Percentiles rank a stretch among this genome's conserved stretches.
Conservation (phyloP, 2,113 vertebrate genomes). For the Hoplias malabaricus region DNA sequence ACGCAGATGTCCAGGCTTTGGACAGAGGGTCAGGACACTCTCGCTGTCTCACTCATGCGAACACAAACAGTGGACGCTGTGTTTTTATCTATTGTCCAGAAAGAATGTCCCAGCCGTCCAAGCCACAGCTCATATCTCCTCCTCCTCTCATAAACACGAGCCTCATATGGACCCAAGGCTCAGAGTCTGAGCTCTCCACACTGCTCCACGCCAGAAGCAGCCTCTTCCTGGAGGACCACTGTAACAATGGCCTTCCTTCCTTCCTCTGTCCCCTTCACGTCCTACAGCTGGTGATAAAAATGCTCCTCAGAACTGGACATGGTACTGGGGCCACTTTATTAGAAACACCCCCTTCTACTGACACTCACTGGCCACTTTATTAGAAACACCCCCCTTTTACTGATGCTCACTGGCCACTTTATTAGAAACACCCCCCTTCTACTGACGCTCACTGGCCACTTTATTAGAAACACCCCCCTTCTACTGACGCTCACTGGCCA, state of each 20-base stretch:
- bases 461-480: neutral
- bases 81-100: neutral
- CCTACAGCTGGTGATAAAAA: neutral
- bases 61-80: neutral
- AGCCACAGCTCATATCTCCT: neutral
- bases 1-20: neutral
- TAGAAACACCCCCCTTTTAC: neutral
- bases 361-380: neutral
- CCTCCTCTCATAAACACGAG: neutral
- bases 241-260: neutral
- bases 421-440: neutral
- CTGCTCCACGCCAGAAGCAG: neutral
- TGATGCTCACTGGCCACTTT: neutral
- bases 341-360: neutral
- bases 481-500: neutral
- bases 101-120: neutral
- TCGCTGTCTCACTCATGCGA: neutral
- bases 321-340: too few relatives aligned
- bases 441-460: neutral
- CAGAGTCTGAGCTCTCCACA: neutral
- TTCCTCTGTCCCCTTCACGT: neutral
- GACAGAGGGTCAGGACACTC: neutral
- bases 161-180: neutral
- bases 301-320: neutral
- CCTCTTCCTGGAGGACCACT: neutral